Evolutionary conservation across 2,113 vertebrate genomes (phyloP).

Genomic region (Eublepharis macularius): DNA sequence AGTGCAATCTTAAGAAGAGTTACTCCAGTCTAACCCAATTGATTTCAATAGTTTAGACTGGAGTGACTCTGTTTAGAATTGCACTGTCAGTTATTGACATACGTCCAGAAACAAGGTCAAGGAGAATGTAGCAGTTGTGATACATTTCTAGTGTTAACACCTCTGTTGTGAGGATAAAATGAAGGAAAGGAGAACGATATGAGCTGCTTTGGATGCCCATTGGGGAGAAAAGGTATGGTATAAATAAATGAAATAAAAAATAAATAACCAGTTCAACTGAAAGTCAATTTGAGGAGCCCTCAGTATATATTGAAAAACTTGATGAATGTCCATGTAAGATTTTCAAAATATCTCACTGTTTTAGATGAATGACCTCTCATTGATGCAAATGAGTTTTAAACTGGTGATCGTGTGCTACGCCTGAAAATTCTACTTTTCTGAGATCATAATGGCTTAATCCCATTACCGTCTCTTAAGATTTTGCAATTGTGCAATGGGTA

Average conservation of each 20-base stretch:
- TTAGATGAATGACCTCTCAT: neutral
- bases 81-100: neutral
- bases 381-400: neutral
- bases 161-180: too few species aligned
- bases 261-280: neutral
- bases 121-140: neutral
- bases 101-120: neutral
- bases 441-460: neutral
- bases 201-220: too few species aligned
- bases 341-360: neutral
- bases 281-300: neutral
- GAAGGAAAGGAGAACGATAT: too few species aligned
- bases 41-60: too few species aligned
- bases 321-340: neutral
- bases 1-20: too few species aligned
- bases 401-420: neutral
- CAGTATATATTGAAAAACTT: neutral
- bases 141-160: neutral
- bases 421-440: neutral
- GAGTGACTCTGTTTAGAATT: too few species aligned
- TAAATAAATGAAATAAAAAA: too few species aligned
- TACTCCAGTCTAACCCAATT: too few species aligned
- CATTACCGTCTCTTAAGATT: neutral
- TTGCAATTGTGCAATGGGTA: slow-evolving; percentile 18
- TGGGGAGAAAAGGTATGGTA: too few species aligned